Evolutionary conservation across 2,888 invertebrate species (phyloP).

Genomic region (Diarsia rubi): DNA sequence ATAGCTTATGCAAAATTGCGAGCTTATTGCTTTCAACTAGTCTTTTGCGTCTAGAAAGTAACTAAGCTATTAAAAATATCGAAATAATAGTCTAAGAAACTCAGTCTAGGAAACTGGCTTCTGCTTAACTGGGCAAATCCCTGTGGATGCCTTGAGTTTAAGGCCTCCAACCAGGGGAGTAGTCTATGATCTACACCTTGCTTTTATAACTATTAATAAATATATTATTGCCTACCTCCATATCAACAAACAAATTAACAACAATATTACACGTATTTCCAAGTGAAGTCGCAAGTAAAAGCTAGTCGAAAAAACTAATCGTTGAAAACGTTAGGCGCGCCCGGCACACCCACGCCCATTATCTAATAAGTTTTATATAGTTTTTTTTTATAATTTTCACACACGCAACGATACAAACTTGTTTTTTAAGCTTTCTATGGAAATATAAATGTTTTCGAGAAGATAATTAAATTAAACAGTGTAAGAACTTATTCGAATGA

Average conservation of each 20-base stretch:
- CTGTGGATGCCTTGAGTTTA: no score
- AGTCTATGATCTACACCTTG: neutral
- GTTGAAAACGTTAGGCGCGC: constrained; percentile 71
- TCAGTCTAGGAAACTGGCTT: no score
- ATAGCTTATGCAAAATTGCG: no score
- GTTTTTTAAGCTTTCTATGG: constrained; percentile 65
- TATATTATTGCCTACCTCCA: neutral
- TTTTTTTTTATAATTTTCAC: constrained; percentile 64
- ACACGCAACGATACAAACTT: constrained; percentile 67
- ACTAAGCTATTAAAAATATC: neutral
- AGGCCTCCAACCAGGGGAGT: no score
- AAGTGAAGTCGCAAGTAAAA: constrained; percentile 46
- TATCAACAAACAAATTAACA: constrained; percentile 51
- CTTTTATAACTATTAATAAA: neutral
- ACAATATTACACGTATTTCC: constrained; percentile 38
- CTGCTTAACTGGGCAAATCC: no score
- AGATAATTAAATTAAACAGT: constrained; percentile 42
- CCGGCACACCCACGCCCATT: constrained; percentile 69
- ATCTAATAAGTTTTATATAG: constrained; percentile 66
- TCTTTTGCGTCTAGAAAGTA: neutral
- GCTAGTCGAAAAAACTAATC: constrained; percentile 69
- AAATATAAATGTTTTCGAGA: constrained; percentile 51
- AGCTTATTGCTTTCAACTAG: no score
- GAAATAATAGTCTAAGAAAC: neutral
- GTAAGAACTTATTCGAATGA: constrained; percentile 14